Percentiles rank a stretch among this genome's conserved stretches.
Conservation (phyloP, 2,888 invertebrate species). For the Leptinotarsa peninsularis region DNA sequence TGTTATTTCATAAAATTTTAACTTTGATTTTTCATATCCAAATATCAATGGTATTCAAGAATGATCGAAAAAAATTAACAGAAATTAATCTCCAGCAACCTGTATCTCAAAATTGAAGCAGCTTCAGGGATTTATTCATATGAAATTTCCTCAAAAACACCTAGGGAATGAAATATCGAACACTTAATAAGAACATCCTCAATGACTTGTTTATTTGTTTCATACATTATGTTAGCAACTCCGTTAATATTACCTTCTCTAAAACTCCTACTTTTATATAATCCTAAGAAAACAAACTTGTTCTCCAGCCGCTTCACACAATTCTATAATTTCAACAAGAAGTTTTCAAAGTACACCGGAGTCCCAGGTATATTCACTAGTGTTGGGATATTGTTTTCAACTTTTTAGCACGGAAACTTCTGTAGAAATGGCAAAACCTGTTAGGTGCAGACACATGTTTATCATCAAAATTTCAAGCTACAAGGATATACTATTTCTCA, state of each 20-base stretch:
- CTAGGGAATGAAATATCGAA: no score
- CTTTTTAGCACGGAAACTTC: neutral
- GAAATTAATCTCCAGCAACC: no score
- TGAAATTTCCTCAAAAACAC: no score
- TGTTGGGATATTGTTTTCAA: neutral
- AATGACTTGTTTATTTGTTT: no score
- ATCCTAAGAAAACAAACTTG: neutral
- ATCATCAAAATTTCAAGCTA: neutral
- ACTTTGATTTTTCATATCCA: no score
- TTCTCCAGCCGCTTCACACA: neutral
- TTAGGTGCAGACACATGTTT: slow-evolving; percentile 5
- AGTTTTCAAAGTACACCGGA: neutral
- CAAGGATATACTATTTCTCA: neutral
- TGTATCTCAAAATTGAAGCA: no score
- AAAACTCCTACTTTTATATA: neutral
- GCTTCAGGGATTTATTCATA: no score
- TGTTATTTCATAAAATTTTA: no score
- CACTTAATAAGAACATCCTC: no score
- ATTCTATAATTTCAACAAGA: neutral
- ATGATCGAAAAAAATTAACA: no score
- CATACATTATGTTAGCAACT: neutral
- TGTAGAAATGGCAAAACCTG: neutral
- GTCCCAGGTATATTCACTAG: neutral
- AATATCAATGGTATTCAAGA: no score
- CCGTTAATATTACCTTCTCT: neutral